These are phyloP conservation scores for Girardinus metallicus DNA, from an alignment of 2,797 vertebrate genomes.

Conservation along the genomic window DNA sequence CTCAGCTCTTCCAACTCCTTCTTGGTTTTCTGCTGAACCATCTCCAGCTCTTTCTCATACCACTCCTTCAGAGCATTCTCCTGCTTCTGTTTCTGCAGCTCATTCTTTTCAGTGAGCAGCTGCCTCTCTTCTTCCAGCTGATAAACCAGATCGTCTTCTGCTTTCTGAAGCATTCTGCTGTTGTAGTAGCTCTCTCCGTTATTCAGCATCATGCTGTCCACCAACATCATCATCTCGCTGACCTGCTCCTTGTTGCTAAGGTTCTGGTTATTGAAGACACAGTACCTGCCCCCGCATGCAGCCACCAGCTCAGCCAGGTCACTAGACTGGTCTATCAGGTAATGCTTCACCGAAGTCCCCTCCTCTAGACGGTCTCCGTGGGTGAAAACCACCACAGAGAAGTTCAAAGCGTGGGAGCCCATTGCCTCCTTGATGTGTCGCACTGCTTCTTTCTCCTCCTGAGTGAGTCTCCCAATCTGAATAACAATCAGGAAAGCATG, in stretches of 20 bases:
- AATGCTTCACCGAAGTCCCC: conserved; percentile 31
- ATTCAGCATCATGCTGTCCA: conserved; percentile 44
- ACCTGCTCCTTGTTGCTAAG: conserved; percentile 60
- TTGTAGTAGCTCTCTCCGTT: conserved; percentile 49
- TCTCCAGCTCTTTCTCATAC: conserved; percentile 52
- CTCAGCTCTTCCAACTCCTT: conserved; percentile 47
- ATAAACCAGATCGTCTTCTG: conserved; percentile 41
- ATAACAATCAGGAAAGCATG: conserved; percentile 67
- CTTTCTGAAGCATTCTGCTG: conserved; percentile 54
- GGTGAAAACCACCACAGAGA: conserved; percentile 70
- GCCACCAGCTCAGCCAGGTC: conserved; percentile 58
- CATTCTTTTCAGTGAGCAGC: conserved; percentile 34
- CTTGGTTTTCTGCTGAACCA: conserved; percentile 31
- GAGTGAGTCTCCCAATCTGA: conserved; percentile 65
- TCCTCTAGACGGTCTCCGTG: conserved; percentile 67
- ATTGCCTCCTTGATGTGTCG: conserved; percentile 58
- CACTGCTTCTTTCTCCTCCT: conserved; percentile 57
- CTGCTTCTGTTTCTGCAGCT: conserved; percentile 33
- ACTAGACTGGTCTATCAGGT: conserved; percentile 45
- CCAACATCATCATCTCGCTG: conserved; percentile 48
- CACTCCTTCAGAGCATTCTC: conserved; percentile 38
- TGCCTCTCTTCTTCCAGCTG: conserved; percentile 39
- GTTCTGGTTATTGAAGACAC: conserved; percentile 67
- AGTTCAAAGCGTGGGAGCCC: conserved; percentile 53
- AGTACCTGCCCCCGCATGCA: conserved; percentile 62